Evolutionary conservation across 2,888 invertebrate genomes (phyloP), one percentile per base, ranked within the genome.

Genomic region (Andricus quercusramuli): DNA sequence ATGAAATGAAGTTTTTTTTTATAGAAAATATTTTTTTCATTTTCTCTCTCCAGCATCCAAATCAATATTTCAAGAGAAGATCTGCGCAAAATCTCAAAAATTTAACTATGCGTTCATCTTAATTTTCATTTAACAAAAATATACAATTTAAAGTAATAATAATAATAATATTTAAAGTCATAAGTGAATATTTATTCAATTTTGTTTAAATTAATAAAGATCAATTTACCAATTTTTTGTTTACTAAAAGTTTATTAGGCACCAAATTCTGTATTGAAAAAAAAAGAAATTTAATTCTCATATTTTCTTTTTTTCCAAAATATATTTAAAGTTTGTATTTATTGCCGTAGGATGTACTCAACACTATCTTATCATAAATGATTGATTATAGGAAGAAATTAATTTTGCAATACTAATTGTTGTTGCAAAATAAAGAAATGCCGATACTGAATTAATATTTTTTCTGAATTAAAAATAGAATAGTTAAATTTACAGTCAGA

Each of bases 291-390:
- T 5, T 47, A 47, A 17, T 17, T 47, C 5, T 17, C 5, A 47
- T 47, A 47, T 17, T 17, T 37, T 37, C 0, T 5, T 17, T 51
- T 51, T 47, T 17, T 1, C 1, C 13, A 1, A 11, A 59, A 22
- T 59, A 9, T 11, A 22, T 59, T 22, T 59, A 11, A 22, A 3
- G 22, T 59, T 59, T n/a, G n/a, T 9, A 22, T 22, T 59, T 11
- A 51, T 29, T 70, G 5, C 29, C 20, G 29, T 29, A 20, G 6
- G 29, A 51, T n/a, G 25, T 47, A 25, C 29, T 70, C 25, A 29
- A 70, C 20, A 32, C 51, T 70, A 70, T 70, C 70, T 70, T 70
- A 70, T 70, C 70, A n/a, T 13, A 9, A 29, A n/a, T 51, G 51
- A 20, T n/a, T 51, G 51, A 70, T 70, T 51, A 29, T 32, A 51